phyloP scores from a whole-genome alignment of 2,113 vertebrate genomes.

The Bufo bufo region DNA sequence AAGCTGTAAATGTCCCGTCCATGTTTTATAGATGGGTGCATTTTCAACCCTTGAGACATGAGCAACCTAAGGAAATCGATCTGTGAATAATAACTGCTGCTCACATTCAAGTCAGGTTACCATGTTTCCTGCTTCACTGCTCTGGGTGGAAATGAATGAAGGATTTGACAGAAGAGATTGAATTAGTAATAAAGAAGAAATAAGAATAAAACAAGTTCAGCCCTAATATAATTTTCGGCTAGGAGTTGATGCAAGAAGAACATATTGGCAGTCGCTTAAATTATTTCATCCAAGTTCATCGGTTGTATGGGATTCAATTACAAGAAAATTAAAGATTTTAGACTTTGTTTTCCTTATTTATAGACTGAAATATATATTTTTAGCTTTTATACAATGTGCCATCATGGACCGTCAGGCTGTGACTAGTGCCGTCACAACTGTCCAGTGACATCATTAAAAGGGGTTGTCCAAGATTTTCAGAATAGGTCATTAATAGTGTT shows the following conservation, averaged over 20 bases:
- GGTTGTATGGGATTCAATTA: slow-evolving; percentile 27
- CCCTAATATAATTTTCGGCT: slow-evolving; percentile 26
- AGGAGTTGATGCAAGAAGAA: slow-evolving; percentile 8
- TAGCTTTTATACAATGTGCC: background rate
- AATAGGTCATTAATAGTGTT: no score
- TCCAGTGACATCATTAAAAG: background rate
- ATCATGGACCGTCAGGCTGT: background rate
- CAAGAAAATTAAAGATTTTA: background rate
- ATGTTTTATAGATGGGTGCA: slow-evolving; percentile 49
- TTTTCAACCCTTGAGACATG: slow-evolving; percentile 46
- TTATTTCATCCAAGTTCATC: slow-evolving; percentile 38
- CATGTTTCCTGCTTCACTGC: slow-evolving; percentile 34
- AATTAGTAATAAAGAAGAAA: slow-evolving; percentile 43
- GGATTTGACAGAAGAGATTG: slow-evolving; percentile 32
- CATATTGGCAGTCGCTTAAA: slow-evolving; percentile 5
- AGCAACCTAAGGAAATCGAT: slow-evolving; percentile 43
- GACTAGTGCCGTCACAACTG: background rate
- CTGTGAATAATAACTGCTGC: slow-evolving; percentile 33
- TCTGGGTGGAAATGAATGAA: slow-evolving; percentile 35
- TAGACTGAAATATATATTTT: background rate
- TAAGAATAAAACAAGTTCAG: slow-evolving; percentile 41
- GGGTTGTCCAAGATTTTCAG: no score
- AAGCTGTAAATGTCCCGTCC: slow-evolving; percentile 35
- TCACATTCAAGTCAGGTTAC: slow-evolving; percentile 49
- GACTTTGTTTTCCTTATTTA: background rate